These are phyloP conservation scores for Rosalia funebris DNA, from an alignment of 2,888 invertebrate species.

Conservation along the genomic window DNA sequence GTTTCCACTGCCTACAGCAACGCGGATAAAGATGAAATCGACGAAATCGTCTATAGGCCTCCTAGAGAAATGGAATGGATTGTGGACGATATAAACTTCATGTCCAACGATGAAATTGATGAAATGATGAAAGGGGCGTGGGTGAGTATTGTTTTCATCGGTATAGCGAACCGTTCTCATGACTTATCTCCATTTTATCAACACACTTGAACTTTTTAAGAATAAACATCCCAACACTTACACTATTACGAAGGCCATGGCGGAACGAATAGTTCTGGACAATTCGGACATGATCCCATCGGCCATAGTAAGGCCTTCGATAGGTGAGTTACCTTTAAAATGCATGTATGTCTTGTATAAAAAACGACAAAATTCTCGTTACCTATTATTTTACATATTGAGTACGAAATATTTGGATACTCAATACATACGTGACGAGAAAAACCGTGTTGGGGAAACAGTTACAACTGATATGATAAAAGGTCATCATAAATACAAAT, in stretches of 20 bases:
- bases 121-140: background rate
- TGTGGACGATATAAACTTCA: background rate
- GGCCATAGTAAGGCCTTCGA: background rate
- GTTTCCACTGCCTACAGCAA: slow-evolving; percentile 97
- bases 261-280: background rate
- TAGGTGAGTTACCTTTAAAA: too few relatives aligned
- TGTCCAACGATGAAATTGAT: background rate
- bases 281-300: background rate
- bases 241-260: slow-evolving; percentile 67
- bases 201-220: too few relatives aligned
- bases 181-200: too few relatives aligned
- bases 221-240: background rate
- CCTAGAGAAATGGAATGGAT: background rate
- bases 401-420: too few relatives aligned
- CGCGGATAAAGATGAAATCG: slow-evolving; percentile 76
- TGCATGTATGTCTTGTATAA: too few relatives aligned
- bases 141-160: background rate
- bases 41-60: background rate
- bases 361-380: too few relatives aligned
- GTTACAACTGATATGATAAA: too few relatives aligned
- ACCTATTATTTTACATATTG: too few relatives aligned
- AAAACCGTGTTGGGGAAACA: too few relatives aligned
- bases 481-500: too few relatives aligned
- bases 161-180: too few relatives aligned
- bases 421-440: too few relatives aligned